These are phyloP conservation scores for Mystacides longicornis DNA, from an alignment of 2,888 invertebrate species.

Conservation along the genomic window DNA sequence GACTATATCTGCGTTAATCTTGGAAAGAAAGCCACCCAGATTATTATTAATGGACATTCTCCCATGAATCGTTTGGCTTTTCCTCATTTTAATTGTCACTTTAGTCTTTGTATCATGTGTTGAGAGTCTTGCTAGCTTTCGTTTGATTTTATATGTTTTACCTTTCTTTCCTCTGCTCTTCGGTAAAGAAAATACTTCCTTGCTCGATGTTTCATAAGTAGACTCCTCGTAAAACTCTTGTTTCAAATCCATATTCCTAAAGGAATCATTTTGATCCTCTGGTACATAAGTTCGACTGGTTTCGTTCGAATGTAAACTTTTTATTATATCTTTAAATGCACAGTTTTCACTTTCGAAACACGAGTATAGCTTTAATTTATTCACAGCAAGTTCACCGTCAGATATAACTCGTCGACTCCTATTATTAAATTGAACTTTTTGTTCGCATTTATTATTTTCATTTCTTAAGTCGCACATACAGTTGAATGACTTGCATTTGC, in stretches of 20 bases:
- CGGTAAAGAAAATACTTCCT: not conserved
- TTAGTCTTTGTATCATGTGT: conserved; percentile 5
- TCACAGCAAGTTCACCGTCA: not conserved
- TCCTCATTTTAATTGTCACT: conserved; percentile 12
- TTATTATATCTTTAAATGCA: not conserved
- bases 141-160: not conserved
- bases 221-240: not conserved
- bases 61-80: not conserved
- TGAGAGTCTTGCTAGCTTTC: not conserved
- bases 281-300: not conserved
- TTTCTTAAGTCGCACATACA: not conserved
- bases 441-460: not conserved
- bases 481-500: too few relatives aligned
- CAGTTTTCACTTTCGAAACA: not conserved
- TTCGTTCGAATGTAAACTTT: not conserved
- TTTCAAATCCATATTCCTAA: not conserved
- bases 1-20: conserved; percentile 10
- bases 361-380: not conserved
- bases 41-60: conserved; percentile 4
- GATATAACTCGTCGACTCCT: not conserved
- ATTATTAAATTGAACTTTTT: too few relatives aligned
- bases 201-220: not conserved
- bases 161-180: not conserved
- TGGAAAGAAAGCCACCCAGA: conserved; percentile 4
- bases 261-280: not conserved